These are phyloP conservation scores for Pseudococcus longispinus DNA, from an alignment of 2,888 invertebrate species.

Conservation along the genomic window DNA sequence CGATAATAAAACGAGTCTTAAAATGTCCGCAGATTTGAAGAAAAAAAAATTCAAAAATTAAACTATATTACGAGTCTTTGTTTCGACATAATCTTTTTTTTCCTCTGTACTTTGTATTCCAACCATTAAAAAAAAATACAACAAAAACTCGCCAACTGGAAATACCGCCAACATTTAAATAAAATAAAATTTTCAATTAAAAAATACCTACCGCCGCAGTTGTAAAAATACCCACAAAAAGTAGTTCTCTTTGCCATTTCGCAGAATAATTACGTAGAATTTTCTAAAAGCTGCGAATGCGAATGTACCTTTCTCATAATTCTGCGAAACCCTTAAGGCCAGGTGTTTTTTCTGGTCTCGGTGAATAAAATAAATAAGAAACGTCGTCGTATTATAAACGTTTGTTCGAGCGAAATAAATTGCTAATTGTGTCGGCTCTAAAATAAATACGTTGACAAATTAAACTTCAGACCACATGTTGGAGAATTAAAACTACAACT, in stretches of 20 bases:
- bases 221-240: not conserved
- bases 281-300: not conserved
- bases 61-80: not conserved
- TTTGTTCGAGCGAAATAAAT: not conserved
- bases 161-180: not conserved
- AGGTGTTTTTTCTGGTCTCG: not conserved
- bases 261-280: no score
- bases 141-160: not conserved
- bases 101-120: not conserved
- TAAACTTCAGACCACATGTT: not conserved
- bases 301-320: not conserved
- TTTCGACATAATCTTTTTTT: not conserved
- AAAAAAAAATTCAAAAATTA: not conserved
- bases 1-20: not conserved
- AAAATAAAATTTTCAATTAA: not conserved
- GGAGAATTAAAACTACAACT: constrained; percentile 3
- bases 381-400: not conserved
- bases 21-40: not conserved
- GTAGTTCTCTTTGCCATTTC: not conserved
- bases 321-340: not conserved
- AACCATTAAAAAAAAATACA: no score
- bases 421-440: not conserved
- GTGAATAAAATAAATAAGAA: constrained; percentile 4
- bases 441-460: constrained; percentile 29
- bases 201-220: not conserved